Percentiles rank a stretch among this genome's conserved stretches.
These are phyloP conservation scores for Onychorhynchus coronatus DNA, from an alignment of 2,113 vertebrate species.

Conservation along the genomic window DNA sequence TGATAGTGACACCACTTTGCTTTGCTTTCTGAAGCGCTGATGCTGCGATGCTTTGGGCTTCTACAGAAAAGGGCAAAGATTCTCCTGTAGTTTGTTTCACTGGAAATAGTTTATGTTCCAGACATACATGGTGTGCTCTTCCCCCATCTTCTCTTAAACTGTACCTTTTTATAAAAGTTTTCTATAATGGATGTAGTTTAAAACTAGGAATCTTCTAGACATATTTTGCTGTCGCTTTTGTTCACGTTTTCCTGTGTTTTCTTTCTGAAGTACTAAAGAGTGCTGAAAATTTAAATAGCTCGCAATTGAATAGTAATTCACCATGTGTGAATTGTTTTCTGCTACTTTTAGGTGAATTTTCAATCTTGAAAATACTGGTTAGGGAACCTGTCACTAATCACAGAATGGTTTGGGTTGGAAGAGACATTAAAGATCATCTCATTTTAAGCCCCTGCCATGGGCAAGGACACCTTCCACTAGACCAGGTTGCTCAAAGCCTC, in stretches of 20 bases:
- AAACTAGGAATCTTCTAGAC: neutral
- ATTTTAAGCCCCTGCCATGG: neutral
- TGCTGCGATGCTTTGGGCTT: neutral
- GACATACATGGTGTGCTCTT: neutral
- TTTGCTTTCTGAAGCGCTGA: neutral
- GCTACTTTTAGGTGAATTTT: neutral
- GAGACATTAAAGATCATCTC: neutral
- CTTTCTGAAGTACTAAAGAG: neutral
- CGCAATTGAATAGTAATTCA: neutral
- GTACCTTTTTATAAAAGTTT: neutral
- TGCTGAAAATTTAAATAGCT: neutral
- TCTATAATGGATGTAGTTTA: neutral
- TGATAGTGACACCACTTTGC: neutral
- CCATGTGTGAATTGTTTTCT: neutral
- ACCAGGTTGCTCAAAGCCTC: neutral
- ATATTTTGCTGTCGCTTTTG: neutral
- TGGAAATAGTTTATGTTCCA: neutral
- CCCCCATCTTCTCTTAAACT: neutral
- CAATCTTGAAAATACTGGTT: neutral
- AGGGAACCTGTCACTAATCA: neutral
- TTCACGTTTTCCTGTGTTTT: neutral
- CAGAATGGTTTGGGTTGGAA: neutral
- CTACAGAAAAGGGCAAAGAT: neutral
- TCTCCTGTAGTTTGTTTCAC: neutral
- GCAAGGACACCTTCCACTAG: neutral